These are phyloP conservation scores for Xanthorhoe spadicearia DNA, from an alignment of 2,888 invertebrate genomes.

Conservation along the genomic window DNA sequence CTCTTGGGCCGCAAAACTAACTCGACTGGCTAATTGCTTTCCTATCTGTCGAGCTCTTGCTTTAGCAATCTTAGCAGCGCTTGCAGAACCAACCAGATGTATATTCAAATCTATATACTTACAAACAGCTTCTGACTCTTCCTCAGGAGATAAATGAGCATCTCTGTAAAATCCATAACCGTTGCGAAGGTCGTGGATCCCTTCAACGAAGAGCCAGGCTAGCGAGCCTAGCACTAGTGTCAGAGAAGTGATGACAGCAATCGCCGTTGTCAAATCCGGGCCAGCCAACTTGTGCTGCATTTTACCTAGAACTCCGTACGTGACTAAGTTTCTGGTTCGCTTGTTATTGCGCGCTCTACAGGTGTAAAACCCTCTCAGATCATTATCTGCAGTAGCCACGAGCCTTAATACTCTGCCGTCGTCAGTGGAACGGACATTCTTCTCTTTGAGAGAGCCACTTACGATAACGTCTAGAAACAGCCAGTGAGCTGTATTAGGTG, in stretches of 20 bases:
- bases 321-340: conserved; percentile 67
- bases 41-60: conserved; percentile 63
- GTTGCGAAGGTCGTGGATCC: conserved; percentile 67
- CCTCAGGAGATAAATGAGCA: conserved; percentile 66
- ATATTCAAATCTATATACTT: conserved; percentile 69
- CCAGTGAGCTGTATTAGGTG: conserved; percentile 65
- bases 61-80: conserved; percentile 64
- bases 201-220: conserved; percentile 69
- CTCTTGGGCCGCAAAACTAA: conserved; percentile 65
- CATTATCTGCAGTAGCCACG: conserved; percentile 62
- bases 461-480: conserved; percentile 65
- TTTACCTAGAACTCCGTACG: conserved; percentile 74
- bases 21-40: conserved; percentile 54
- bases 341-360: conserved; percentile 67
- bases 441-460: conserved; percentile 48
- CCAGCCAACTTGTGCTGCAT: conserved; percentile 59
- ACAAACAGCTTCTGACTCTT: conserved; percentile 72
- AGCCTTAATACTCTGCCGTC: conserved; percentile 70
- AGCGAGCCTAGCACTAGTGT: conserved; percentile 65
- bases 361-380: conserved; percentile 74
- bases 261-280: conserved; percentile 64
- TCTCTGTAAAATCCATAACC: conserved; percentile 78
- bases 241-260: conserved; percentile 68
- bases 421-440: conserved; percentile 60
- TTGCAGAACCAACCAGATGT: conserved; percentile 59